phyloP scores from a whole-genome alignment of 2,113 vertebrate genomes.

The Nothobranchius kuhntae region DNA sequence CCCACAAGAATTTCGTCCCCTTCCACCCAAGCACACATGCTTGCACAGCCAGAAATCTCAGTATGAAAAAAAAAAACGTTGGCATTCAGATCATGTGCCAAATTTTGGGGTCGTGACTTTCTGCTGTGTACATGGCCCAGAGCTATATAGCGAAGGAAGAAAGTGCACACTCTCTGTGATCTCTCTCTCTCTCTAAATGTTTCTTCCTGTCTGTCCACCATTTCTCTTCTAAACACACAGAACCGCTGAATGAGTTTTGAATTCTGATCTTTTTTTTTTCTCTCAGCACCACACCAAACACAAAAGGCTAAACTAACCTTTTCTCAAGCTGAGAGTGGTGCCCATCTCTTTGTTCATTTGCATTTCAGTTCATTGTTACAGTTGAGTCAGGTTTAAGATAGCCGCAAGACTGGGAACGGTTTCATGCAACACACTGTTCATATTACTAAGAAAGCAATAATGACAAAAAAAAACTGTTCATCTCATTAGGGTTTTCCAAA shows the following conservation, averaged over 20 bases:
- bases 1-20: conserved; percentile 48
- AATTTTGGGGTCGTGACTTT: conserved; percentile 64
- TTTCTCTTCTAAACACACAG: conserved; percentile 20
- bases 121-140: conserved; percentile 61
- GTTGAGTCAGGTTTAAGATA: neutral
- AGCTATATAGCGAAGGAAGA: conserved; percentile 45
- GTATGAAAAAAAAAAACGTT: conserved; percentile 45
- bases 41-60: conserved; percentile 28
- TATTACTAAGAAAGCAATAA: neutral
- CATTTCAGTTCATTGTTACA: neutral
- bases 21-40: conserved; percentile 19
- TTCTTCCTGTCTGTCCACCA: neutral
- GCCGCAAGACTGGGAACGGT: neutral
- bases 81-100: conserved; percentile 53
- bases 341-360: conserved; percentile 20
- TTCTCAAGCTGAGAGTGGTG: conserved; percentile 2
- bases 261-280: conserved; percentile 26
- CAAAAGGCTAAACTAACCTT: conserved; percentile 7
- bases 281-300: conserved; percentile 23
- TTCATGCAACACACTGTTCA: neutral
- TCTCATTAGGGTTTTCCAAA: no score
- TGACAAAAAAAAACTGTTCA: neutral
- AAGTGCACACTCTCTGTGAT: conserved; percentile 45
- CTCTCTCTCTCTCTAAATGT: conserved; percentile 14
- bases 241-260: conserved; percentile 17